phyloP scores from a whole-genome alignment of 2,113 vertebrate genomes.

The Brachypteracias leptosomus region DNA sequence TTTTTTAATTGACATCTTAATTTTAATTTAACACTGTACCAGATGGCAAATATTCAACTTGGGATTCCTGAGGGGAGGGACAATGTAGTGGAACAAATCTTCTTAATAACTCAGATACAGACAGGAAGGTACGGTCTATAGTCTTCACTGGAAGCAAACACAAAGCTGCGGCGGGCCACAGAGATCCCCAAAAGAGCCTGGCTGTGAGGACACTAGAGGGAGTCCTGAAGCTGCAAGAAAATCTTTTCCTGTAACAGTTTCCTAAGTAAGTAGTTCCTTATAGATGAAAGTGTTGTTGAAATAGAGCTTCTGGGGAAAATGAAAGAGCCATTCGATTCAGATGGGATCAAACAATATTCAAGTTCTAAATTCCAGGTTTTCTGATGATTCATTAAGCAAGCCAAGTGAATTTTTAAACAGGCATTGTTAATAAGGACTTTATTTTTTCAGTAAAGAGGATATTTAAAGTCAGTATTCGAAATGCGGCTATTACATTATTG shows the following conservation, averaged over 20 bases:
- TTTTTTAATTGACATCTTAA: neutral
- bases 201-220: conserved; percentile 64
- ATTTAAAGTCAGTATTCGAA: conserved; percentile 44
- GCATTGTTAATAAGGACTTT: neutral
- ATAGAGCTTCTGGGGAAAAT: neutral
- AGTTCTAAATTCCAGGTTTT: conserved; percentile 4
- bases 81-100: neutral
- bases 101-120: neutral
- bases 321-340: neutral
- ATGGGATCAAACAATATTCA: neutral
- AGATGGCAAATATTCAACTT: neutral
- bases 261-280: neutral
- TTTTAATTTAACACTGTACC: neutral
- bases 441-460: conserved; percentile 2
- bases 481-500: neutral
- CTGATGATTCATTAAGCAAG: neutral
- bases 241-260: neutral
- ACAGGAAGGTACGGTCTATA: neutral
- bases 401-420: neutral
- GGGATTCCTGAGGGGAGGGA: neutral
- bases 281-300: neutral
- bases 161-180: neutral
- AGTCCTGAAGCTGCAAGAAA: conserved; percentile 56
- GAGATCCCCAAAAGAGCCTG: neutral
- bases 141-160: neutral